Base-by-base conservation (phyloP, 2,888 invertebrate genomes). In the Muscina levida region DNA sequence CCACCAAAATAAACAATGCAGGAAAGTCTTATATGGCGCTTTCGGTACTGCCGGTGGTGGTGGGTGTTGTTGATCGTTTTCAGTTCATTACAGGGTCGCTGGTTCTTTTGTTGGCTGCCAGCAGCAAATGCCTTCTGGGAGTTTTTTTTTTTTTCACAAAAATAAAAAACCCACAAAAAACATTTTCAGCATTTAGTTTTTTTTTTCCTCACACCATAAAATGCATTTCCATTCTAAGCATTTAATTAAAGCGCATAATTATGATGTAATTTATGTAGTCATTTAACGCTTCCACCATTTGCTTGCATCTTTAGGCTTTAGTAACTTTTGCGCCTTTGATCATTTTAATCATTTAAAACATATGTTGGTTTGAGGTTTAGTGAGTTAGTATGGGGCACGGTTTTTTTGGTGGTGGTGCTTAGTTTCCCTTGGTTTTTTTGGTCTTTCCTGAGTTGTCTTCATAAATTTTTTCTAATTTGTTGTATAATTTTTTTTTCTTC, bases 191-290 rank as follows among this genome's bases (percentile, higher is more conserved):
- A 5, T 53, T 48, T 19, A 11, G 53, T 53, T 22, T 53, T 44
- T n/a, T n/a, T n/a, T n/a, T n/a, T n/a, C n/a, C n/a, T 31, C 31
- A 31, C 31, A 8, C 31, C 31, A 31, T 31, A 3, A 19, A 62
- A 42, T 42, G 62, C 62, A 39, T 62, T 62, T 42, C 42, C 2
- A 39, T 62, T 22, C 19, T 19, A 42, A 62, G 51, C 44, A 13
- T 53, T 53, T 65, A 72, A 62, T 72, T 53, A 75, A 68, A 31
- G 62, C 68, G 22, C 11, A 44, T 72, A 73, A 78, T 73, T 77
- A 56, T 70, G 53, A 15, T 37, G 53, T 73, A 73, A 73, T 73
- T 78, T 78, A 78, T 68, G 68, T 66, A 68, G 62, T 17, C 22
- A 53, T 68, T 37, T 51, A 51, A 51, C 22, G 22, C 17, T 51